Conservation (phyloP, 2,888 invertebrate genomes). For the Trypoxylon attenuatum region DNA sequence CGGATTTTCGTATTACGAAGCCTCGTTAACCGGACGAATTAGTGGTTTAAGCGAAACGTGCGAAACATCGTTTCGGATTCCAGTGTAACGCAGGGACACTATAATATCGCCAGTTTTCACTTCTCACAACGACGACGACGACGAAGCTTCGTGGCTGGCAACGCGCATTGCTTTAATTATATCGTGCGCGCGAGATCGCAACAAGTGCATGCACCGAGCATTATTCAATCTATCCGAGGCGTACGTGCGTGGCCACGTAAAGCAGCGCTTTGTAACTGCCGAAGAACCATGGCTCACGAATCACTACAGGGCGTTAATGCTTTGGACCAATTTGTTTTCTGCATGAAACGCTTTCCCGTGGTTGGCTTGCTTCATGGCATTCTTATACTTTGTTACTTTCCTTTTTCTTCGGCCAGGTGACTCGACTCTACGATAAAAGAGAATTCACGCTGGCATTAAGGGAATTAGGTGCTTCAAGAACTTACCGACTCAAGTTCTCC, state of each 20-base stretch:
- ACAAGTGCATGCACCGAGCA: slow-evolving; percentile 40
- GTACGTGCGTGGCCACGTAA: slow-evolving; percentile 15
- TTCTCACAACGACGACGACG: no score
- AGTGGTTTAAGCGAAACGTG: neutral
- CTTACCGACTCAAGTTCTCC: no score
- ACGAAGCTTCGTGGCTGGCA: no score
- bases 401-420: no score
- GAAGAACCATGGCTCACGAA: slow-evolving; percentile 29
- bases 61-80: neutral
- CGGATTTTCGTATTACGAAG: neutral
- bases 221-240: slow-evolving; percentile 35
- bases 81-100: neutral
- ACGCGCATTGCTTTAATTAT: no score
- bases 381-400: no score
- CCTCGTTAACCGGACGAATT: neutral
- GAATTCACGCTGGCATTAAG: no score
- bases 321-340: slow-evolving; percentile 65
- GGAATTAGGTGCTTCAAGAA: no score
- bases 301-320: slow-evolving; percentile 56
- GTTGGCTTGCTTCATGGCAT: slow-evolving; percentile 25
- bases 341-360: slow-evolving; percentile 59
- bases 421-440: no score
- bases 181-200: slow-evolving; percentile 36
- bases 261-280: slow-evolving; percentile 46
- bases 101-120: no score